Evolutionary conservation across 2,888 invertebrate species (phyloP).

Genomic region (Colostygia pectinataria): DNA sequence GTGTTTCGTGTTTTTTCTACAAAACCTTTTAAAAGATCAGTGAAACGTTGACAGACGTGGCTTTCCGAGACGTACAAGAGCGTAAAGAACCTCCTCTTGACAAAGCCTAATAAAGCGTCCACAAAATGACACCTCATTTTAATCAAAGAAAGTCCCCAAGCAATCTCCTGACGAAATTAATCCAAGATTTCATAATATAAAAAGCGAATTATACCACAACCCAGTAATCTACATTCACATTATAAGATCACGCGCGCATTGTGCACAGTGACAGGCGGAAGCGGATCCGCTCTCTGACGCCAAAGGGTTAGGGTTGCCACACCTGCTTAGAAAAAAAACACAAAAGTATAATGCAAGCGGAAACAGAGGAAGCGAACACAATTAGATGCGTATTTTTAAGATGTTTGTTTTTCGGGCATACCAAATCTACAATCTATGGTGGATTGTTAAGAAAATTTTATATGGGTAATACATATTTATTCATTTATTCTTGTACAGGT

Average conservation of each 20-base stretch:
- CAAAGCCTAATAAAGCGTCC: neutral
- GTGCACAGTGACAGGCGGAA: slow-evolving; percentile 59
- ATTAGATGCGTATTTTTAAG: slow-evolving; percentile 33
- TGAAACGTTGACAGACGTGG: too few species aligned
- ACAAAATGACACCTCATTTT: slow-evolving; percentile 4
- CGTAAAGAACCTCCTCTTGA: too few species aligned
- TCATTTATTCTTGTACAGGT: neutral
- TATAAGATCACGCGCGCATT: slow-evolving; percentile 54
- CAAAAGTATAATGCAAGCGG: slow-evolving; percentile 41
- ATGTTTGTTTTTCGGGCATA: slow-evolving; percentile 17
- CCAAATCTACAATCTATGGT: neutral
- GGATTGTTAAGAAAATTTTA: too few species aligned
- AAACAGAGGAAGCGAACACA: slow-evolving; percentile 46
- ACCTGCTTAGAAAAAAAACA: slow-evolving; percentile 62
- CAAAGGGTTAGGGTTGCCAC: slow-evolving; percentile 60
- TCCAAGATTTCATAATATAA: slow-evolving; percentile 6
- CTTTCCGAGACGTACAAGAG: too few species aligned
- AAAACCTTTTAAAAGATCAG: too few species aligned
- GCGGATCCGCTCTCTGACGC: slow-evolving; percentile 39
- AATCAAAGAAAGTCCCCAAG: slow-evolving; percentile 7
- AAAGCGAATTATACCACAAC: slow-evolving; percentile 16
- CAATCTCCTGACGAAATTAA: neutral
- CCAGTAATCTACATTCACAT: slow-evolving; percentile 44
- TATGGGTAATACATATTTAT: too few species aligned
- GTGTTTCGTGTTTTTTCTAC: too few species aligned